A percentile compares a stretch with the other conserved stretches of the same genome.
Evolutionary conservation across 2,888 invertebrate species (phyloP).

Genomic region (Tenodera sinensis): DNA sequence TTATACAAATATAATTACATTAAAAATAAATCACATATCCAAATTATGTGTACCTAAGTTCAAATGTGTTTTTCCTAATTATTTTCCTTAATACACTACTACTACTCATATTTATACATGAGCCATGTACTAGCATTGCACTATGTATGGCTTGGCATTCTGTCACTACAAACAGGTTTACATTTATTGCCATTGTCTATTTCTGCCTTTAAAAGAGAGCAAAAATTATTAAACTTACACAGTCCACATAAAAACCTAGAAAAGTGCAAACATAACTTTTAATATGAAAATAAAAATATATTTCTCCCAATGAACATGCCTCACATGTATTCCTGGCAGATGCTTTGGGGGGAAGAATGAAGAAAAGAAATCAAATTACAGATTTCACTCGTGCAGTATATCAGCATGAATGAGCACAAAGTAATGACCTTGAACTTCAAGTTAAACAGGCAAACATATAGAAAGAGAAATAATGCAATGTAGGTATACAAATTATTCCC

Average conservation of each 20-base stretch:
- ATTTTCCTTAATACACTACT: neutral
- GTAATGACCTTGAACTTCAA: neutral
- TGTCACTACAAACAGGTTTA: neutral
- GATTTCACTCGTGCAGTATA: neutral
- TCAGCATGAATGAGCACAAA: neutral
- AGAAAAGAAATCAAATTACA: neutral
- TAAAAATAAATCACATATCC: neutral
- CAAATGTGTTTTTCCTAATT: neutral
- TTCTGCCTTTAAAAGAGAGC: constrained; percentile 5
- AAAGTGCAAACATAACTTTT: neutral
- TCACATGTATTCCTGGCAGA: neutral
- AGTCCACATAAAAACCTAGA: neutral
- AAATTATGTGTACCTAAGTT: neutral
- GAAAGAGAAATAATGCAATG: neutral
- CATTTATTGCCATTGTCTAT: constrained; percentile 1
- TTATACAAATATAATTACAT: neutral
- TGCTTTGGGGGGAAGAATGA: neutral
- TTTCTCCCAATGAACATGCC: constrained; percentile 4
- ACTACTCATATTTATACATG: neutral
- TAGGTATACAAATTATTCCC: neutral
- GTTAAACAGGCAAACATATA: neutral
- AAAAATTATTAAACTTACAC: neutral
- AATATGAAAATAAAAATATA: neutral
- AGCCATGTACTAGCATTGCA: neutral
- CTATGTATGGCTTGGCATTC: neutral